Evolutionary conservation across 1,140 invertebrate species (phyloP).

Genomic region (Trypoxylus dichotomus): DNA sequence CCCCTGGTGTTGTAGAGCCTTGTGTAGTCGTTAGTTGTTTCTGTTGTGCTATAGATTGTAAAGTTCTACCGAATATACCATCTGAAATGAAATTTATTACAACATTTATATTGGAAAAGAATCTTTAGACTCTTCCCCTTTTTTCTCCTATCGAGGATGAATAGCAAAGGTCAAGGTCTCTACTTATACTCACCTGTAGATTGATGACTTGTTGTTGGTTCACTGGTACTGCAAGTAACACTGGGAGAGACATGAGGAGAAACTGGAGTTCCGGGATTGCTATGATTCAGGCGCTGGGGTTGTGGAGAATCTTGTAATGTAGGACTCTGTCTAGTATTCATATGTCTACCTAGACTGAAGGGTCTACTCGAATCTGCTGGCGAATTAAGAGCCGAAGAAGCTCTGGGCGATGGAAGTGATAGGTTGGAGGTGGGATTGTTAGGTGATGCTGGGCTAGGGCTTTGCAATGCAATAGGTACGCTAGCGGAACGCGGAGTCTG

Average conservation of each 20-base stretch:
- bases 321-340: conserved; percentile 66
- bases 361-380: conserved; percentile 63
- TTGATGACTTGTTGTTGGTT: conserved; percentile 54
- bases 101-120: neutral
- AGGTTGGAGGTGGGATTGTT: conserved; percentile 71
- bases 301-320: conserved; percentile 59
- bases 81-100: conserved; percentile 51
- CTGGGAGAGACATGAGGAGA: conserved; percentile 65
- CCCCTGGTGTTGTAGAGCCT: conserved; percentile 51
- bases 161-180: neutral
- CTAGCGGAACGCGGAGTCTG: conserved; percentile 80
- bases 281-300: conserved; percentile 60
- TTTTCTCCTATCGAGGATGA: neutral
- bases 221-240: conserved; percentile 52
- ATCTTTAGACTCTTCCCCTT: neutral
- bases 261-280: conserved; percentile 72
- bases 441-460: conserved; percentile 70
- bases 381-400: conserved; percentile 70
- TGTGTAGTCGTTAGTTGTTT: conserved; percentile 60
- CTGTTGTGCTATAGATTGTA: conserved; percentile 77
- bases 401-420: conserved; percentile 70
- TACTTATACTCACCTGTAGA: conserved; percentile 50
- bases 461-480: conserved; percentile 77
- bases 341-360: conserved; percentile 55
- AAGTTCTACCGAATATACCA: conserved; percentile 77